Conservation (phyloP, 1,140 invertebrate genomes). For the Macrostomum lignano region DNA sequence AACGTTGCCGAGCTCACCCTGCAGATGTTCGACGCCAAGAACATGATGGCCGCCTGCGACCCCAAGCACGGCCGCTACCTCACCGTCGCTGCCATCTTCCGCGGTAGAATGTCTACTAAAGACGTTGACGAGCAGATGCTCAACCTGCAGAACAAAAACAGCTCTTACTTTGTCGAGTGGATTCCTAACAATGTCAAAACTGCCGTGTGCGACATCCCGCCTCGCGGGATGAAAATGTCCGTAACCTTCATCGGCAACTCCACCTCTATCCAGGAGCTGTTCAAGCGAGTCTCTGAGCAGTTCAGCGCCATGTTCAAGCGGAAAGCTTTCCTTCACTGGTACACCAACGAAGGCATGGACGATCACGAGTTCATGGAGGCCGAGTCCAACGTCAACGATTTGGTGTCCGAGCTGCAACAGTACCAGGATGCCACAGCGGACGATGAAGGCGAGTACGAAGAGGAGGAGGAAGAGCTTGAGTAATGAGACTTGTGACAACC, state of each 20-base stretch:
- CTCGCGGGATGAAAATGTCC: constrained; percentile 28
- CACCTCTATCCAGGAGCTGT: constrained; percentile 46
- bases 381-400: constrained; percentile 32
- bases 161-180: constrained; percentile 20
- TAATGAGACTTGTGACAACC: no score
- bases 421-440: no score
- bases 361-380: constrained; percentile 45
- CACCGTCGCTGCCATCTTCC: constrained; percentile 13
- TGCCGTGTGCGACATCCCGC: constrained; percentile 29
- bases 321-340: constrained; percentile 48
- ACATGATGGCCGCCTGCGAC: constrained; percentile 7
- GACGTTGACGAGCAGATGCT: constrained; percentile 3
- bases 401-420: no score
- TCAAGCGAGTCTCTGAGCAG: constrained; percentile 42
- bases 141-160: constrained; percentile 15
- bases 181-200: constrained; percentile 25
- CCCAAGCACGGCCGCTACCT: constrained; percentile 5
- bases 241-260: constrained; percentile 27
- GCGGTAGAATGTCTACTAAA: constrained; percentile 3
- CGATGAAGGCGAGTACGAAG: no score
- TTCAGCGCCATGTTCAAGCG: constrained; percentile 41
- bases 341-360: constrained; percentile 50
- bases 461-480: no score
- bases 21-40: constrained; percentile 32
- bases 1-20: constrained; percentile 42